phyloP scores from a whole-genome alignment of 2,797 vertebrate genomes.

The Macrochelys suwanniensis region DNA sequence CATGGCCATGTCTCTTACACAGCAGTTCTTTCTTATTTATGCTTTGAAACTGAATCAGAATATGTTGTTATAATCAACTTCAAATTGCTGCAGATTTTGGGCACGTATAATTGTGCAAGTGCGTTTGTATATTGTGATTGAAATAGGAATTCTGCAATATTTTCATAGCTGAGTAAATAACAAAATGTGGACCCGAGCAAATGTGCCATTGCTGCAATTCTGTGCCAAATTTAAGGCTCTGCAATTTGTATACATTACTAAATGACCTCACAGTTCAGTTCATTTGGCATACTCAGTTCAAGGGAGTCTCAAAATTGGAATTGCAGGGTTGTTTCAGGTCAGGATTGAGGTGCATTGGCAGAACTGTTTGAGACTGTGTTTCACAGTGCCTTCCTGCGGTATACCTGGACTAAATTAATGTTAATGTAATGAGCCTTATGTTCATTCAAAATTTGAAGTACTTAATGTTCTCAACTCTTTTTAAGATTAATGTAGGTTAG shows the following conservation, averaged over 20 bases:
- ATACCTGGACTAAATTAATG: neutral
- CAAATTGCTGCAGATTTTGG: neutral
- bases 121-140: neutral
- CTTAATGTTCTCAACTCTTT: neutral
- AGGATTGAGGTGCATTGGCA: neutral
- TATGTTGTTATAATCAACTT: neutral
- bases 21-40: neutral
- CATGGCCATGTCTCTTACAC: neutral
- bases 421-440: neutral
- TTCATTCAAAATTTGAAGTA: neutral
- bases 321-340: neutral
- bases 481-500: neutral
- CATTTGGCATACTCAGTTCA: neutral
- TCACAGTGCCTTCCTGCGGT: neutral
- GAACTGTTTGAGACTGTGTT: neutral
- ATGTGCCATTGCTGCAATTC: accelerated
- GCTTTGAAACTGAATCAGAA: neutral
- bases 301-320: neutral
- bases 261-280: neutral
- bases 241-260: neutral
- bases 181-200: neutral
- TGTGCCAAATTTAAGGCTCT: neutral
- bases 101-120: neutral
- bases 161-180: neutral
- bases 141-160: neutral